These are phyloP conservation scores for Drosophila prostipennis DNA, from an alignment of 2,888 invertebrate genomes.

Conservation along the genomic window DNA sequence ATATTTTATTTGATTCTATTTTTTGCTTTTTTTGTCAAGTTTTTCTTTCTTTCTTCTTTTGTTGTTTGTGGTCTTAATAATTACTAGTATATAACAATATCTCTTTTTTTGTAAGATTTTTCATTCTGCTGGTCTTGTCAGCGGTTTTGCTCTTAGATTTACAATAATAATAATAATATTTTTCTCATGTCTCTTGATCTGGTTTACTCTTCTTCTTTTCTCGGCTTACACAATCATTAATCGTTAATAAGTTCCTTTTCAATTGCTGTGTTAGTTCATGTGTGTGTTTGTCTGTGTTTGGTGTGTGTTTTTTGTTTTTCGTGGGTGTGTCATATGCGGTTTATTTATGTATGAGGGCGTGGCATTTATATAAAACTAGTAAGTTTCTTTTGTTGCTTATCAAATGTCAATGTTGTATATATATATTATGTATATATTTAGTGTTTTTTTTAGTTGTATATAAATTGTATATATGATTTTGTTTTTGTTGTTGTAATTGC, in stretches of 20 bases:
- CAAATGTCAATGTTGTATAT: constrained; percentile 74
- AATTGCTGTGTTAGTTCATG: constrained; percentile 57
- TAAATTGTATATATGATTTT: constrained; percentile 72
- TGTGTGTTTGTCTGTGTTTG: constrained; percentile 31
- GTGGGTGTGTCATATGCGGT: constrained; percentile 41
- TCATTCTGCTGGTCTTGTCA: constrained; percentile 82
- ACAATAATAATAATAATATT: constrained; percentile 76
- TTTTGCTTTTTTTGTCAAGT: constrained; percentile 71
- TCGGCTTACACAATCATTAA: constrained; percentile 36
- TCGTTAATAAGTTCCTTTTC: constrained; percentile 60
- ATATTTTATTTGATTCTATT: constrained; percentile 79
- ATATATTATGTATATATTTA: constrained; percentile 41
- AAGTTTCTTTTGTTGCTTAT: constrained; percentile 62
- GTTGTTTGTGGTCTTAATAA: constrained; percentile 79
- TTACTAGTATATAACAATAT: constrained; percentile 83
- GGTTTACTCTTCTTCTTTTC: constrained; percentile 59
- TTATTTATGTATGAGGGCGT: constrained; percentile 60
- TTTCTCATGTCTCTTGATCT: constrained; percentile 75
- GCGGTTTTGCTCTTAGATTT: constrained; percentile 80
- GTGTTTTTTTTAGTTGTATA: constrained; percentile 52
- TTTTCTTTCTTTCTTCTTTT: constrained; percentile 69
- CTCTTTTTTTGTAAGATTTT: constrained; percentile 81
- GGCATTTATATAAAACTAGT: constrained; percentile 76
- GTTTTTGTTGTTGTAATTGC: constrained; percentile 63
- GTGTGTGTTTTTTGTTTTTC: constrained; percentile 17